These are phyloP conservation scores for Andricus grossulariae DNA, from an alignment of 1,140 invertebrate species.

Conservation along the genomic window DNA sequence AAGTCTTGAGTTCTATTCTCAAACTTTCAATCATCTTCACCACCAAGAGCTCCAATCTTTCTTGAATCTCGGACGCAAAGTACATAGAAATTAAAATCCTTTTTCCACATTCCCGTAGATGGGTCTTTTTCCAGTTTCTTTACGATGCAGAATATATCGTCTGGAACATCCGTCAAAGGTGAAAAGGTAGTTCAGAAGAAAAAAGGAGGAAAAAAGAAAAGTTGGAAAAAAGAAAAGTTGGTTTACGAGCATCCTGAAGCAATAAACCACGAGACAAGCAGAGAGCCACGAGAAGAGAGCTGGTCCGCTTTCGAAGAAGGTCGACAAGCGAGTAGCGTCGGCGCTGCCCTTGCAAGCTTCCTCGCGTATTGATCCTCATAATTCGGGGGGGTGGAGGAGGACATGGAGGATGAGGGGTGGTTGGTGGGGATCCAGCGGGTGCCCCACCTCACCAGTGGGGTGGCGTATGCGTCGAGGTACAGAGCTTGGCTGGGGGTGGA, in stretches of 20 bases:
- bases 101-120: neutral
- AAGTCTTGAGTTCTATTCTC: no score
- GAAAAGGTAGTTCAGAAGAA: constrained; percentile 27
- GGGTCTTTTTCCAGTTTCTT: neutral
- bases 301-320: constrained; percentile 61
- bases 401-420: constrained; percentile 57
- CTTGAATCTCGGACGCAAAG: no score
- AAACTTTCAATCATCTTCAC: no score
- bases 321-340: constrained; percentile 69
- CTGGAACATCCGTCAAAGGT: constrained; percentile 7
- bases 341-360: constrained; percentile 71
- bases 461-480: constrained; percentile 68
- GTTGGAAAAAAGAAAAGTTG: constrained; percentile 34
- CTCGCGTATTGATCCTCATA: constrained; percentile 76
- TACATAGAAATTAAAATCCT: neutral
- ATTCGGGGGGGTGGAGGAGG: constrained; percentile 65
- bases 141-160: constrained; percentile 8
- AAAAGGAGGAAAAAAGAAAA: constrained; percentile 32
- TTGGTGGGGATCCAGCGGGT: constrained; percentile 55
- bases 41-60: no score
- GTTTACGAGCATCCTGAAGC: neutral
- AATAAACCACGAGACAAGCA: constrained; percentile 39
- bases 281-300: constrained; percentile 43
- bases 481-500: constrained; percentile 60
- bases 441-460: constrained; percentile 66